Conservation (phyloP, 2,888 invertebrate genomes). For the Tholera decimalis region DNA sequence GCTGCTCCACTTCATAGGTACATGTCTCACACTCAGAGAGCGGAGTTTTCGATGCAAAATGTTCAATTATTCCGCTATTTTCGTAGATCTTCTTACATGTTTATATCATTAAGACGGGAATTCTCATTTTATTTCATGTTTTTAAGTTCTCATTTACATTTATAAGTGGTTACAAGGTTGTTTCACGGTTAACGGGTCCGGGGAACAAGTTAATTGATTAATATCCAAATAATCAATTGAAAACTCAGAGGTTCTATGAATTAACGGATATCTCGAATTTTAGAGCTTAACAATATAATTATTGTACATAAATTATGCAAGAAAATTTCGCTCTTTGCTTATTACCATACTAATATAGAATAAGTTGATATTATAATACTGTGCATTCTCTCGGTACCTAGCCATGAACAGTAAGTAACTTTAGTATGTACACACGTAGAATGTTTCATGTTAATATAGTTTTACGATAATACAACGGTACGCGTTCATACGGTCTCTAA, state of each 20-base stretch:
- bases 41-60: slow-evolving; percentile 15
- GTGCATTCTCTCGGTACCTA: slow-evolving; percentile 50
- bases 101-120: too few relatives aligned
- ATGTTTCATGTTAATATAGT: slow-evolving; percentile 34
- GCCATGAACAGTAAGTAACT: slow-evolving; percentile 15
- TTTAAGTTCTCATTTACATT: not conserved
- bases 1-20: slow-evolving; percentile 23
- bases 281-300: too few relatives aligned
- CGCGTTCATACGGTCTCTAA: slow-evolving; percentile 12
- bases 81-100: too few relatives aligned
- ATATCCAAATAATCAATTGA: not conserved
- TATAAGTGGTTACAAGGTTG: not conserved
- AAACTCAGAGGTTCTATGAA: too few relatives aligned
- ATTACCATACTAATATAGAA: slow-evolving; percentile 50
- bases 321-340: slow-evolving; percentile 21
- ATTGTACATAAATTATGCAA: not conserved
- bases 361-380: slow-evolving; percentile 31
- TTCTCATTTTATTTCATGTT: not conserved
- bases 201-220: not conserved
- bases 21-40: slow-evolving; percentile 3
- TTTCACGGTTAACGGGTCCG: not conserved
- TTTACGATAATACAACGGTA: slow-evolving; percentile 9
- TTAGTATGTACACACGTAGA: slow-evolving; percentile 14
- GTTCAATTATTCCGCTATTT: not conserved
- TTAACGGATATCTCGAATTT: too few relatives aligned